Percentiles rank a stretch among this genome's conserved stretches.
phyloP scores from a whole-genome alignment of 2,113 vertebrate species.

The Oreochromis tanganicae region DNA sequence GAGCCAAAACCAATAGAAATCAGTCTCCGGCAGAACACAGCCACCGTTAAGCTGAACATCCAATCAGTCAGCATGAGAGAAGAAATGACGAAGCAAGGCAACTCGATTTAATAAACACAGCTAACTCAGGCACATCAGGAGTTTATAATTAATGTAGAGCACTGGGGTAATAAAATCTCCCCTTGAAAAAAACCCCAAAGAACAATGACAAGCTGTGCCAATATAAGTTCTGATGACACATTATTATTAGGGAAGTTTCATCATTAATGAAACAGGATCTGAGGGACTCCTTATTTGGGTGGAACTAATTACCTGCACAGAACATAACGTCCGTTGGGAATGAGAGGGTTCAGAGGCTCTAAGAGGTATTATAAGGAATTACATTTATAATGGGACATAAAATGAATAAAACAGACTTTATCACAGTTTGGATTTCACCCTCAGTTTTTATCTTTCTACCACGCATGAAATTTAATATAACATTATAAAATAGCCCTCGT shows the following conservation, averaged over 20 bases:
- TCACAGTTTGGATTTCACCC: neutral
- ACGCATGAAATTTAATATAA: neutral
- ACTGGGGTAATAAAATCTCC: neutral
- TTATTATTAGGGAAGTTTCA: neutral
- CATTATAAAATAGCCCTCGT: neutral
- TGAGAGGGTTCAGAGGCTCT: neutral
- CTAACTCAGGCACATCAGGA: neutral
- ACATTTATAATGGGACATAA: neutral
- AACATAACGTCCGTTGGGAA: neutral
- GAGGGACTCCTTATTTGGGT: slow-evolving; percentile 4
- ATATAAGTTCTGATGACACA: neutral
- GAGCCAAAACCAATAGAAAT: neutral
- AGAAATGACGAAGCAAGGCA: neutral
- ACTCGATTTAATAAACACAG: neutral
- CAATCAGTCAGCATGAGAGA: neutral
- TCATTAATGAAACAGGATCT: neutral
- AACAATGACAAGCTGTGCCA: neutral
- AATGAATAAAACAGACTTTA: neutral
- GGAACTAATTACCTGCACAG: slow-evolving; percentile 33
- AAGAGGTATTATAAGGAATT: neutral
- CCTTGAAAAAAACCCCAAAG: neutral
- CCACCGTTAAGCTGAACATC: neutral
- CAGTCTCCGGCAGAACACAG: neutral
- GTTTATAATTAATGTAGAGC: neutral
- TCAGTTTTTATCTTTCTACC: neutral